Percentiles rank a stretch among this genome's conserved stretches.
These are phyloP conservation scores for Drosophila neutralis DNA, from an alignment of 2,888 invertebrate genomes.

Conservation along the genomic window DNA sequence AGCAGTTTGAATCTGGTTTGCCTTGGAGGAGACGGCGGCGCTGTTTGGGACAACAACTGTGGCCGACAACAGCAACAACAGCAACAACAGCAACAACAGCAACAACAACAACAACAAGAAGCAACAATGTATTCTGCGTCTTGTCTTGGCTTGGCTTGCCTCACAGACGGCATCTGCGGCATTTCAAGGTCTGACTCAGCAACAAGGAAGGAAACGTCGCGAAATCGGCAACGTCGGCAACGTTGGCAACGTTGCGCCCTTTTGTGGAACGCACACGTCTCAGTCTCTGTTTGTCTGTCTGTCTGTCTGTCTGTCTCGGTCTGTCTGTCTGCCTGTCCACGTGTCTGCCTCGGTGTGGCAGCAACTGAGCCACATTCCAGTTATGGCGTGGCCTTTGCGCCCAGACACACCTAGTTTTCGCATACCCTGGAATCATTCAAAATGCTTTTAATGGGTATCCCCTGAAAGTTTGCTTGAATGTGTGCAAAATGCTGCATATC, in stretches of 20 bases:
- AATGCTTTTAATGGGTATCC: neutral
- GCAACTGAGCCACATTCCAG: slow-evolving; percentile 67
- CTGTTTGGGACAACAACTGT: slow-evolving; percentile 12
- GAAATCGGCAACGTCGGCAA: slow-evolving; percentile 1
- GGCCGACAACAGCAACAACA: neutral
- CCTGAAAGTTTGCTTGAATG: neutral
- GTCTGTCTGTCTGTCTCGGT: neutral
- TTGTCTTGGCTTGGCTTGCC: slow-evolving; percentile 30
- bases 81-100: neutral
- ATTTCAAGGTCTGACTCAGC: slow-evolving; percentile 78
- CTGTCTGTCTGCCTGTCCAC: neutral
- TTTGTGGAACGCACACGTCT: slow-evolving; percentile 49
- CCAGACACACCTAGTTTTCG: slow-evolving; percentile 76
- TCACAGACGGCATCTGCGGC: slow-evolving; percentile 67
- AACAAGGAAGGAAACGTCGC: slow-evolving; percentile 64
- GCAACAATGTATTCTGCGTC: neutral
- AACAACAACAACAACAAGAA: neutral
- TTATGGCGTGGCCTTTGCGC: slow-evolving; percentile 68
- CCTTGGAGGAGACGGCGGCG: slow-evolving; percentile 57
- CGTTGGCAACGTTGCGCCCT: slow-evolving; percentile 53
- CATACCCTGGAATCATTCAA: neutral
- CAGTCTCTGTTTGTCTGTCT: slow-evolving; percentile 3
- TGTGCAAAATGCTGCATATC: neutral
- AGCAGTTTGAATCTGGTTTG: slow-evolving; percentile 70
- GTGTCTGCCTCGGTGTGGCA: slow-evolving; percentile 25